phyloP scores from a whole-genome alignment of 1,140 invertebrate genomes.

The Pteromalus puparum region DNA sequence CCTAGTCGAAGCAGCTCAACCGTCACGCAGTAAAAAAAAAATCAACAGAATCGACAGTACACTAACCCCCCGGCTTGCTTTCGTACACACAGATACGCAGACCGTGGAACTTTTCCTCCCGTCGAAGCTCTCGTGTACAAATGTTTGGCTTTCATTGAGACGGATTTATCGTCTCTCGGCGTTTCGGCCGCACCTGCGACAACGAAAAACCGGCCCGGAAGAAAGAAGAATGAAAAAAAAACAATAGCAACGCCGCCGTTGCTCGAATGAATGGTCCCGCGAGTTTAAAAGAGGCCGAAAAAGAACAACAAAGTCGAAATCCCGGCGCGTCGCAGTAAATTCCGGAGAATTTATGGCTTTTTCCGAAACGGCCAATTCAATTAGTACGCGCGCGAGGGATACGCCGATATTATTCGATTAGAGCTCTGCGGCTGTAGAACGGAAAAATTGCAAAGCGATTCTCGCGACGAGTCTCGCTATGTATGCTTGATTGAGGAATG shows the following conservation, averaged over 20 bases:
- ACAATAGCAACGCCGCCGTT: not conserved
- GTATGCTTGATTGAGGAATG: not conserved
- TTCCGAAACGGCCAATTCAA: slow-evolving; percentile 33
- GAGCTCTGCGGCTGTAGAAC: not conserved
- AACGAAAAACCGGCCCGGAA: slow-evolving; percentile 8
- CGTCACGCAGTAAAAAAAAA: not conserved
- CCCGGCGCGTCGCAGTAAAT: slow-evolving; percentile 39
- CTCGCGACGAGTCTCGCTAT: not conserved
- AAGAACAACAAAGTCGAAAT: slow-evolving; percentile 24
- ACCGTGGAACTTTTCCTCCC: not conserved
- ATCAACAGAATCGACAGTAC: not conserved
- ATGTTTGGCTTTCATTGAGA: slow-evolving; percentile 50
- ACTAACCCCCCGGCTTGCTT: not conserved
- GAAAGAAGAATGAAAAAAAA: not conserved
- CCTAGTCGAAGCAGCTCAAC: not conserved
- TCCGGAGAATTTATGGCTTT: slow-evolving; percentile 38
- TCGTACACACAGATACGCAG: not conserved
- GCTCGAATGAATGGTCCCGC: slow-evolving; percentile 10
- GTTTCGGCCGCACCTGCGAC: slow-evolving; percentile 15
- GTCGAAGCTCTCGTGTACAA: slow-evolving; percentile 27
- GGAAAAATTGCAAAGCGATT: not conserved
- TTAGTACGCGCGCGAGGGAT: not conserved
- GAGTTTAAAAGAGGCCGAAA: slow-evolving; percentile 22
- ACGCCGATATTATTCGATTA: slow-evolving; percentile 1
- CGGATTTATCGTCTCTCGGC: slow-evolving; percentile 47